Base-by-base conservation (phyloP, 2,113 vertebrate species). In the Thunnus thynnus region DNA sequence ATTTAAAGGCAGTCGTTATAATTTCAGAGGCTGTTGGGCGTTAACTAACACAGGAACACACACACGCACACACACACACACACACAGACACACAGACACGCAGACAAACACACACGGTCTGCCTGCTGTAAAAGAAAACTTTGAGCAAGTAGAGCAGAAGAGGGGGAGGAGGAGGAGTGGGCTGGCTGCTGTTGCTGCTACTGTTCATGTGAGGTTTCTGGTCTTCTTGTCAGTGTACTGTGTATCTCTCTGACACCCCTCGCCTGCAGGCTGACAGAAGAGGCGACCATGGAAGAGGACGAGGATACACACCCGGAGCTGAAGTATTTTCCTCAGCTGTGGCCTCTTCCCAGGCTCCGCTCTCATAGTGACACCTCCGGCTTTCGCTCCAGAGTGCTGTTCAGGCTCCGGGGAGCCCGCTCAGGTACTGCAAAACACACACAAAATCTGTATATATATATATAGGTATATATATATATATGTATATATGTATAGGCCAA, bases 291-390 rank as follows among this genome's bases (percentile, higher is more conserved):
- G 92, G 83, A 85, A n/a, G 89, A 90, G 56, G 80, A 86, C 12
- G 76, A 8, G 36, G 90, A 93, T 74, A 81, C 70, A 3, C n/a
- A 86, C 50, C 14, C 56, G 1, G 72, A 84, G 71, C 18, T 86
- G 75, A 93, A 47, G 66, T 50, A 52, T 1, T 92, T 91, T 22
- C 12, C 64, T 17, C 55, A 30, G 41, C 66, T 83, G 17, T 72
- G 88, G 85, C 82, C 89, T 58, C 52, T 78, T 3, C 71, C 72
- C 25, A 89, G 94, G 71, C 12, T 72, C 36, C 91, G 93, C 47
- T 94, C 94, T 3, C 82, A 83, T 4, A 94, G 94, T 58, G 94
- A 94, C 80, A 56, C 76, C 22, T 94, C 89, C 0, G 89, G 93
- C 41, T 94, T 94, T 62, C 82, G 85, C 61, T 75, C 82, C 65